A percentile compares a stretch with the other conserved stretches of the same genome.
phyloP scores from a whole-genome alignment of 2,797 vertebrate genomes.

The Otus scops region DNA sequence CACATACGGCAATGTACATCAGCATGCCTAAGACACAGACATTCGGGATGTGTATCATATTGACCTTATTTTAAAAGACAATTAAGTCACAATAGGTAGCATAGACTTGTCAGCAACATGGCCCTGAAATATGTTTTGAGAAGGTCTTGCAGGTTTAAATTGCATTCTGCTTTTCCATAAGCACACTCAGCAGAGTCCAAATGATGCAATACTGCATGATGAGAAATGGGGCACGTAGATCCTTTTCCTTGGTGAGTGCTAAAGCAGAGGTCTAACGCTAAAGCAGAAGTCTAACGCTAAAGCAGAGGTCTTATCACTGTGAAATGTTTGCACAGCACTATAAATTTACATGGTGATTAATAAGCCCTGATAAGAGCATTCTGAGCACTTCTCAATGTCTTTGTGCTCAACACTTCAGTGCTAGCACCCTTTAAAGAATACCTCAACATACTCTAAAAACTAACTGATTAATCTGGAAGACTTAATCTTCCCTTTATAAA shows the following conservation, averaged over 20 bases:
- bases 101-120: neutral
- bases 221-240: neutral
- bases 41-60: neutral
- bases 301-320: neutral
- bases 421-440: neutral
- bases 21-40: accelerated
- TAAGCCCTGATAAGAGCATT: neutral
- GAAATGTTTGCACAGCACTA: slow-evolving; percentile 6
- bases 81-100: neutral
- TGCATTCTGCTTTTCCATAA: neutral
- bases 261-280: neutral
- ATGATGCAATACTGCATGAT: neutral
- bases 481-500: neutral
- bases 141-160: neutral
- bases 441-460: neutral
- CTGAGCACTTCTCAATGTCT: neutral
- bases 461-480: neutral
- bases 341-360: slow-evolving; percentile 9
- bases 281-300: neutral
- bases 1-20: neutral
- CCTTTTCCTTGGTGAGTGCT: neutral
- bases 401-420: neutral
- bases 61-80: neutral
- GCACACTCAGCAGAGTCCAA: neutral
- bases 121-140: neutral